Base-by-base conservation (phyloP, 53 echinoderm and acorn worm species). In the Paracentrotus lividus region DNA sequence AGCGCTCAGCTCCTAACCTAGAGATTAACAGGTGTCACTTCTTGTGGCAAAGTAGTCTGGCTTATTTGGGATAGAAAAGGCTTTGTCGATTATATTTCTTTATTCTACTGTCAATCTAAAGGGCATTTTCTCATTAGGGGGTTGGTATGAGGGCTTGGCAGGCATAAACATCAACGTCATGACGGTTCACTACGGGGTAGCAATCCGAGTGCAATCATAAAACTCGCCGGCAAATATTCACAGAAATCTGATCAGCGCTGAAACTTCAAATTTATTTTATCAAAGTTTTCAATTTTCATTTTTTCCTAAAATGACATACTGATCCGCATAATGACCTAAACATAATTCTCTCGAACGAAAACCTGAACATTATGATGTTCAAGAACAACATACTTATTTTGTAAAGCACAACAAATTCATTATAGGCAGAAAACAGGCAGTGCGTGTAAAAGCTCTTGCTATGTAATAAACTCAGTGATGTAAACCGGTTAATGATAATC, bases 81-180 rank as follows among this genome's bases (percentile, higher is more conserved):
- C 64, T 89, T 89, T 89, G 89, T 89, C 89, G 64, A 86, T 55
- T 56, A 56, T 55, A 55, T 86, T 86, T 86, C 86, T 56, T 85
- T 51, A 85, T 51, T 49, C 86, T 47, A 34, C 86, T 86, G 86
- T 86, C 86, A 86, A 86, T 86, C 86, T 86, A 23, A 8, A 52
- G 54, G 86, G 38, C 56, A 55, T 53, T n/a, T 47, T 81, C 81
- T 81, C 47, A 81, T 81, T 47, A 81, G 44, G 81, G 78, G 20
- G 81, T 45, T 81, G 24, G 47, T 81, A 47, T 10, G 26, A 47
- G 47, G 81, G 10, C 49, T 81, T 45, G 81, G 26, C 27, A 81
- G 81, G 42, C 81, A 44, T 81, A 81, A 45, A 81, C 49, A 45
- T n/a, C 47, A 12, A 44, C 81, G 47, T 42, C 33, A 45, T 77